Percentiles rank a stretch among this genome's conserved stretches.
Evolutionary conservation across 1,140 invertebrate genomes (phyloP).

Genomic region (Stegodyphus mimosarum): DNA sequence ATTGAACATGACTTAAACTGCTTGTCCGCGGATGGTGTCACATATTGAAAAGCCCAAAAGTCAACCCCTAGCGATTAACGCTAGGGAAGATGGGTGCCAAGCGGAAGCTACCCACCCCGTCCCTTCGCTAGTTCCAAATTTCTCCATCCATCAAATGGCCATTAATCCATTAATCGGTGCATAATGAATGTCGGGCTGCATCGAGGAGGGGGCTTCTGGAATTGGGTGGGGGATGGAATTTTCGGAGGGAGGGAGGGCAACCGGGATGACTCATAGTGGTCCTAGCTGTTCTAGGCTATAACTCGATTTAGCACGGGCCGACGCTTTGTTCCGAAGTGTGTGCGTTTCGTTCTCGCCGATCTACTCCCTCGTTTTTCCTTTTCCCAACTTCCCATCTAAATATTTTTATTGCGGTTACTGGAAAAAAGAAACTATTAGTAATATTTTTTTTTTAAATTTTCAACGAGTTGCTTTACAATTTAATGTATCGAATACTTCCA

Average conservation of each 20-base stretch:
- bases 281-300: not conserved
- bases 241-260: conserved; percentile 3
- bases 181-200: conserved; percentile 42
- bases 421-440: not conserved
- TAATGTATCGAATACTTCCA: too few species aligned
- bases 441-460: too few species aligned
- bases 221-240: conserved; percentile 14
- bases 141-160: conserved; percentile 56
- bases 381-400: not conserved
- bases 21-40: not conserved
- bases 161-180: conserved; percentile 60
- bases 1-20: not conserved
- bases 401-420: not conserved
- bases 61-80: conserved; percentile 51
- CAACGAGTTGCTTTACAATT: too few species aligned
- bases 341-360: not conserved
- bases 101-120: not conserved
- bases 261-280: conserved; percentile 5
- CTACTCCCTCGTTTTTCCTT: not conserved
- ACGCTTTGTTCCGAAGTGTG: conserved; percentile 39
- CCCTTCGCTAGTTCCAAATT: conserved; percentile 28
- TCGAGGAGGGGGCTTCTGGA: not conserved
- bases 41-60: conserved; percentile 35
- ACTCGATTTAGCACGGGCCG: conserved; percentile 49
- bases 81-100: conserved; percentile 16